These are phyloP conservation scores for Lasius fuliginosus DNA, from an alignment of 2,888 invertebrate genomes.

Conservation along the genomic window DNA sequence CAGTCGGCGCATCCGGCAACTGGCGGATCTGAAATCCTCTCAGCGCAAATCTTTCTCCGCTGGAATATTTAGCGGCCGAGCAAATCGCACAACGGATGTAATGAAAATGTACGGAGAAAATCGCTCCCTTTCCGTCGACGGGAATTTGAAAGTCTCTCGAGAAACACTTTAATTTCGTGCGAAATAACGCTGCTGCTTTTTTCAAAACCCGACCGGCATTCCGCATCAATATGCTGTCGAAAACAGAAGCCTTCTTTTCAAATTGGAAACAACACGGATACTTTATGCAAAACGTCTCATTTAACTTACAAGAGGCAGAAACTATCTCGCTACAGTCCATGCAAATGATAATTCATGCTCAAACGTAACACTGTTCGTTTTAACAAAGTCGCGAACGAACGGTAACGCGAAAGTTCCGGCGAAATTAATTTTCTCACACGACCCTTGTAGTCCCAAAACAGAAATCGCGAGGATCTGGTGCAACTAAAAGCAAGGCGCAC, in stretches of 20 bases:
- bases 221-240: neutral
- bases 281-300: slow-evolving; percentile 1
- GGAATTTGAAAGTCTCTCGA: slow-evolving; percentile 48
- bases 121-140: slow-evolving; percentile 24
- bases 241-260: neutral
- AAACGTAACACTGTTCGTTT: slow-evolving; percentile 18
- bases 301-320: neutral
- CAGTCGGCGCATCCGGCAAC: slow-evolving; percentile 49
- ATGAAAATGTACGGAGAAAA: slow-evolving; percentile 53
- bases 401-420: slow-evolving; percentile 33
- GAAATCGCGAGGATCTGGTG: slow-evolving; percentile 45
- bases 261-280: neutral
- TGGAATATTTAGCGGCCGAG: slow-evolving; percentile 68
- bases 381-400: slow-evolving; percentile 41
- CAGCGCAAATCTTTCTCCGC: slow-evolving; percentile 61
- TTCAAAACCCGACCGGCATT: neutral
- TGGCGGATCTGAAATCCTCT: slow-evolving; percentile 54
- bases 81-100: slow-evolving; percentile 35
- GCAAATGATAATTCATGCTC: slow-evolving; percentile 35
- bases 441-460: slow-evolving; percentile 48
- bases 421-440: slow-evolving; percentile 49
- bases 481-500: slow-evolving; percentile 56
- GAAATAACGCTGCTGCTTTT: slow-evolving; percentile 10
- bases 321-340: neutral
- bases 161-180: slow-evolving; percentile 48